Base-by-base conservation (phyloP, 2,797 vertebrate genomes). In the Rhinichthys osculus region DNA sequence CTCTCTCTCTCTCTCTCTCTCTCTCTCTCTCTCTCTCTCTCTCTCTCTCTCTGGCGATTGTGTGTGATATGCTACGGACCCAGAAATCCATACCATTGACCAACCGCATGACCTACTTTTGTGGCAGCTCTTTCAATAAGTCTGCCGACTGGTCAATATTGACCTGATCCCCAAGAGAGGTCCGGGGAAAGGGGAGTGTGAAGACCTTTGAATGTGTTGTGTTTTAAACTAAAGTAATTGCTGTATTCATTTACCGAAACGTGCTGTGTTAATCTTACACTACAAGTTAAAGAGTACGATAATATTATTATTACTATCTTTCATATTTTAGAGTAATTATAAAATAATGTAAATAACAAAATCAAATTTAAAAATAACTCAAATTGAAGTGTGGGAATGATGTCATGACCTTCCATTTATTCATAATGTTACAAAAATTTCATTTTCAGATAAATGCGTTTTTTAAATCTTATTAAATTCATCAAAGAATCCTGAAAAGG, bases 31-130 rank as follows among this genome's bases (percentile, higher is more conserved):
- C 80, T 62, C 76, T 70, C 77, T 81, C 47, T 76, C 72, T 83
- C 16, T 77, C 64, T 71, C 76, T 44, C 81, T 84, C 52, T 50
- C 54, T 66, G 33, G 23, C 50, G 79, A 90, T 90, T 91, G 92
- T 89, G 71, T 88, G 91, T 93, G 92, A 94, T 93, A 94, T 92
- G 92, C 93, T 92, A 78, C 91, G 85, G 90, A 89, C 89, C 86
- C 42, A 92, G 90, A 92, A 95, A 95, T 95, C 95, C 84, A 95
- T 95, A 91, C 85, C 92, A 95, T 95, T 93, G 95, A 95, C 94
- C 93, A 92, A 91, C 91, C 91, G 78, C 82, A 91, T 88, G 91
- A 94, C 94, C 94, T 93, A 94, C 90, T 95, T 95, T 93, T 92
- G 92, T 93, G 92, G 93, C 92, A 93, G 94, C 92, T 92, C 93